Conservation (phyloP, 2,797 vertebrate species). For the Lithobates sylvaticus region DNA sequence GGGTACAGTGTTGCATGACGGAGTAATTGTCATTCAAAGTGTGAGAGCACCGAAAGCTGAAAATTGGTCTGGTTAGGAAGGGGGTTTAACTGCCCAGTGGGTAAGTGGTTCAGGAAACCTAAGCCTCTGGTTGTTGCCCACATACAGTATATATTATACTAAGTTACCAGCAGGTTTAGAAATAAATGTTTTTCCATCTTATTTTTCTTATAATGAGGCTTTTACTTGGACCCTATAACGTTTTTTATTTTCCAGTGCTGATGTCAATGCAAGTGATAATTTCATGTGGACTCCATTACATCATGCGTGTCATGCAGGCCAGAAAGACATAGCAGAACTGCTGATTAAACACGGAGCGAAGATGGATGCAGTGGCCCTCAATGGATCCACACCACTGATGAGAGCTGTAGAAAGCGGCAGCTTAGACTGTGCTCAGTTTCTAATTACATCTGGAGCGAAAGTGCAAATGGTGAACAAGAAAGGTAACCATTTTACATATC, state of each 20-base stretch:
- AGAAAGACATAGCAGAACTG: conserved; percentile 82
- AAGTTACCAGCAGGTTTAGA: too few species aligned
- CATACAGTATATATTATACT: too few species aligned
- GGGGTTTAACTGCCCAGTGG: too few species aligned
- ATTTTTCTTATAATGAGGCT: too few species aligned
- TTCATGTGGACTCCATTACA: conserved; percentile 94
- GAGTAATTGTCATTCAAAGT: too few species aligned
- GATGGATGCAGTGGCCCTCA: conserved; percentile 79
- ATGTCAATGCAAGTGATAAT: conserved; percentile 84
- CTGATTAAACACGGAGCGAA: conserved; percentile 83
- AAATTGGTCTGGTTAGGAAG: too few species aligned
- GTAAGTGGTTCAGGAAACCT: too few species aligned
- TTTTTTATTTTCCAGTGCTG: conserved; percentile 72
- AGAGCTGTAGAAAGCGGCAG: conserved; percentile 87
- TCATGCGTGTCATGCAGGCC: conserved; percentile 88
- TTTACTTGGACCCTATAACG: conserved; percentile 7
- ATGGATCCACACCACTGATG: conserved; percentile 88
- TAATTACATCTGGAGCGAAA: conserved; percentile 84
- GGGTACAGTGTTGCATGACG: too few species aligned
- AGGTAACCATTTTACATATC: conserved; percentile 74
- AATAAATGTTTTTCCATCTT: too few species aligned
- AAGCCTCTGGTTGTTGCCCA: too few species aligned
- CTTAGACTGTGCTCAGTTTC: conserved; percentile 84
- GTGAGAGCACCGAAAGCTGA: too few species aligned
- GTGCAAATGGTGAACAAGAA: conserved; percentile 81